phyloP scores from a whole-genome alignment of 2,113 vertebrate genomes.

The Bufo gargarizans region DNA sequence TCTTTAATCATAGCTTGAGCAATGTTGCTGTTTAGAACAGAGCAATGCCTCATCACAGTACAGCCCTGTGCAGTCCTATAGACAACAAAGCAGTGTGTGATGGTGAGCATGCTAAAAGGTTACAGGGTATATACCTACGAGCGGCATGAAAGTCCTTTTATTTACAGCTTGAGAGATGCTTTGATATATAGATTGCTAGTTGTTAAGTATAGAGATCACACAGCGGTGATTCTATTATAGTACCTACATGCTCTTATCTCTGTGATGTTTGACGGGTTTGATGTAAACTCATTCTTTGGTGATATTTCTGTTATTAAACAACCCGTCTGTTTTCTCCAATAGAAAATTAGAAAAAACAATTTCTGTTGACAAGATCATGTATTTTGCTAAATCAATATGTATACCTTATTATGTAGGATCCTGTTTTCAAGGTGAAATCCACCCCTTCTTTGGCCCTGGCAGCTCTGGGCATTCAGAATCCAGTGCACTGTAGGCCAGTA shows the following conservation, averaged over 20 bases:
- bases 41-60: background rate
- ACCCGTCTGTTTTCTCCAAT: background rate
- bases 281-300: background rate
- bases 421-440: background rate
- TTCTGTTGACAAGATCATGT: too few species aligned
- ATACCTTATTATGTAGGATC: background rate
- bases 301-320: background rate
- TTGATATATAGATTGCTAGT: background rate
- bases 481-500: too few species aligned
- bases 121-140: background rate
- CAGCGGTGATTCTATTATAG: background rate
- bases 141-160: background rate
- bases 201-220: background rate
- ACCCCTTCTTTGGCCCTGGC: too few species aligned
- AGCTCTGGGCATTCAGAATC: too few species aligned
- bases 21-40: background rate
- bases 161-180: background rate
- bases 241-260: background rate
- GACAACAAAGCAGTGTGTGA: background rate
- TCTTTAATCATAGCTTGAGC: background rate
- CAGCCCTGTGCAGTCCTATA: background rate
- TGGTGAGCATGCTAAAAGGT: background rate
- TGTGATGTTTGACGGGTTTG: background rate
- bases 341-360: background rate
- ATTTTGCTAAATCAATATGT: background rate